phyloP scores from a whole-genome alignment of 2,113 vertebrate genomes.

The Dipodomys spectabilis region DNA sequence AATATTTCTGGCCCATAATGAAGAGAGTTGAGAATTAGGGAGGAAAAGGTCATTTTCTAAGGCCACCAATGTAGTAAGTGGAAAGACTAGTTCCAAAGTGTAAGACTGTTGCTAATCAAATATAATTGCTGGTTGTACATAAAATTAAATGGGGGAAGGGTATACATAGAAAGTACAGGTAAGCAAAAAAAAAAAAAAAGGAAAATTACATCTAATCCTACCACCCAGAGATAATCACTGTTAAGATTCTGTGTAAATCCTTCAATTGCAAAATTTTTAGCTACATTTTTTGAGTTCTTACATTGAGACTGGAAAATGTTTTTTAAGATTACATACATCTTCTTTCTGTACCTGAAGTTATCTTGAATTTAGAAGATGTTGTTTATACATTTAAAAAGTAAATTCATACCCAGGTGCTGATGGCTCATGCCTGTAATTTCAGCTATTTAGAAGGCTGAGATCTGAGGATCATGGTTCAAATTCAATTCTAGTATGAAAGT shows the following conservation, averaged over 20 bases:
- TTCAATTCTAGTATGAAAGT: too few species aligned
- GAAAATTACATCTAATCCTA: conserved; percentile 66
- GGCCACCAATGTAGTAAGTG: not conserved
- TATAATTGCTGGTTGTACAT: conserved; percentile 16
- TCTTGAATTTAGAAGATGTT: not conserved
- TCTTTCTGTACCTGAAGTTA: conserved; percentile 18
- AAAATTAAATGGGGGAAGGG: not conserved
- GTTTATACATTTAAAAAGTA: not conserved
- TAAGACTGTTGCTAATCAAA: not conserved
- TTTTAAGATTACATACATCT: not conserved
- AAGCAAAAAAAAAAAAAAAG: conserved; percentile 21
- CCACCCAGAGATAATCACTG: conserved; percentile 62
- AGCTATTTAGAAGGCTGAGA: too few species aligned
- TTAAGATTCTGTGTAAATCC: conserved; percentile 60
- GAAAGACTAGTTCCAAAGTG: not conserved
- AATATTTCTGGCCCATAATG: not conserved
- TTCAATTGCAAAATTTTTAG: conserved; percentile 50
- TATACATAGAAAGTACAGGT: not conserved
- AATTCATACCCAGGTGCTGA: too few species aligned
- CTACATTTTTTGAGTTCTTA: not conserved
- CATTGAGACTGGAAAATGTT: not conserved
- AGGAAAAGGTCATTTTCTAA: not conserved
- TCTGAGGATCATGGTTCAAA: too few species aligned
- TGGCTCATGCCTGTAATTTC: too few species aligned
- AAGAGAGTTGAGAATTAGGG: not conserved